phyloP scores from a whole-genome alignment of 30 jellyfish, hydroid and myxozoan species.

The Aurelia aurita region DNA sequence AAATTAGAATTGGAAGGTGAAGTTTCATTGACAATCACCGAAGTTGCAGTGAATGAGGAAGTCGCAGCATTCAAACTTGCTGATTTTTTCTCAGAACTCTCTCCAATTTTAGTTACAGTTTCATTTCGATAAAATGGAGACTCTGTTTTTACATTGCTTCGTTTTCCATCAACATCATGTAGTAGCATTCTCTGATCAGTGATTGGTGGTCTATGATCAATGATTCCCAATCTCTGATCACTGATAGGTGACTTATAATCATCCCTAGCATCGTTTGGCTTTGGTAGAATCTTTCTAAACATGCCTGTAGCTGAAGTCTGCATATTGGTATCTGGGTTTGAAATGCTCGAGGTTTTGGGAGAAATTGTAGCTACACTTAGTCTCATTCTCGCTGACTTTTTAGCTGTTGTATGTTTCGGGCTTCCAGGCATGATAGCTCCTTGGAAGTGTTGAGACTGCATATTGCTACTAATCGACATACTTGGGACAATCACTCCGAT shows the following conservation, averaged over 20 bases:
- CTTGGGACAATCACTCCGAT: conserved; percentile 27
- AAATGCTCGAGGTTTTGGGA: not conserved
- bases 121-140: not conserved
- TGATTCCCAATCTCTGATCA: no score
- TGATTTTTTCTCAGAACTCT: no score
- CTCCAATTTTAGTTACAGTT: not conserved
- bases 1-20: not conserved
- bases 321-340: not conserved
- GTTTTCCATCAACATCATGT: not conserved
- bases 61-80: no score
- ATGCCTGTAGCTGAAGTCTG: conserved; percentile 6
- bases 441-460: not conserved
- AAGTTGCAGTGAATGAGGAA: no score
- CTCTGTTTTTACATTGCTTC: not conserved
- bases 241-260: no score
- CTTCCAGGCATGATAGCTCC: not conserved
- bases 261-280: conserved; percentile 30
- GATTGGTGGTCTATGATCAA: no score
- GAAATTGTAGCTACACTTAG: not conserved
- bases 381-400: not conserved
- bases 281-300: conserved; percentile 74
- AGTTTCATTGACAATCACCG: not conserved
- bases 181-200: no score
- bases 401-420: not conserved
- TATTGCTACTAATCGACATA: not conserved